A percentile compares a stretch with the other conserved stretches of the same genome.
phyloP scores from a whole-genome alignment of 2,888 invertebrate species.

The Acronicta aceris region DNA sequence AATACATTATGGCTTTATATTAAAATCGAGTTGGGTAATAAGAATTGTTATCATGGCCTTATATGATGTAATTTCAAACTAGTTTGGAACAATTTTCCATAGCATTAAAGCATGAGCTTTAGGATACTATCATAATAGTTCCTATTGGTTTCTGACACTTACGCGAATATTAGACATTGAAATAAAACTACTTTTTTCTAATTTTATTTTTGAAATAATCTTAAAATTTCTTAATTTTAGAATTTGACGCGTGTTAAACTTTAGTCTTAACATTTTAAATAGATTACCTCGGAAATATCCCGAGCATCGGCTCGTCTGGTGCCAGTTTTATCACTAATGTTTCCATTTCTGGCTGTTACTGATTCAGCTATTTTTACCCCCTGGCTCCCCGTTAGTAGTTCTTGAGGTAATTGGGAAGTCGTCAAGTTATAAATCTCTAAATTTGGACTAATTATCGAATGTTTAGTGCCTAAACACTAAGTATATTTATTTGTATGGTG shows the following conservation, averaged over 20 bases:
- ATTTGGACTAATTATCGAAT: not conserved
- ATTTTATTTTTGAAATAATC: not conserved
- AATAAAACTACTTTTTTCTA: too few species aligned
- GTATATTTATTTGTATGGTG: too few species aligned
- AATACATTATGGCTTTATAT: not conserved
- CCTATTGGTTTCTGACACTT: too few species aligned
- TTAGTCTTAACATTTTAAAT: constrained; percentile 64
- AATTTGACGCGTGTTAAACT: constrained; percentile 58
- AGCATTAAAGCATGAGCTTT: too few species aligned
- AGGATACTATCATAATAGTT: too few species aligned
- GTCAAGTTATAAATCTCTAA: constrained; percentile 24
- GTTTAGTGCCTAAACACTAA: too few species aligned
- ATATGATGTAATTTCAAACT: too few species aligned
- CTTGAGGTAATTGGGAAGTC: constrained; percentile 20
- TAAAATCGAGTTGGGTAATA: not conserved
- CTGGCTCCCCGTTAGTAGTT: constrained; percentile 23
- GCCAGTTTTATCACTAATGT: constrained; percentile 61
- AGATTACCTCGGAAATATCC: constrained; percentile 63
- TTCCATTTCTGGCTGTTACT: constrained; percentile 51
- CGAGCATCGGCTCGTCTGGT: constrained; percentile 53
- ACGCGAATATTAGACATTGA: too few species aligned
- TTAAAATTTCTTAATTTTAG: constrained; percentile 24
- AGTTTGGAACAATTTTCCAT: too few species aligned
- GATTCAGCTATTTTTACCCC: constrained; percentile 40
- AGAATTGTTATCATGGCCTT: too few species aligned